Conservation (phyloP, 2,113 vertebrate species). For the Columba janthina region DNA sequence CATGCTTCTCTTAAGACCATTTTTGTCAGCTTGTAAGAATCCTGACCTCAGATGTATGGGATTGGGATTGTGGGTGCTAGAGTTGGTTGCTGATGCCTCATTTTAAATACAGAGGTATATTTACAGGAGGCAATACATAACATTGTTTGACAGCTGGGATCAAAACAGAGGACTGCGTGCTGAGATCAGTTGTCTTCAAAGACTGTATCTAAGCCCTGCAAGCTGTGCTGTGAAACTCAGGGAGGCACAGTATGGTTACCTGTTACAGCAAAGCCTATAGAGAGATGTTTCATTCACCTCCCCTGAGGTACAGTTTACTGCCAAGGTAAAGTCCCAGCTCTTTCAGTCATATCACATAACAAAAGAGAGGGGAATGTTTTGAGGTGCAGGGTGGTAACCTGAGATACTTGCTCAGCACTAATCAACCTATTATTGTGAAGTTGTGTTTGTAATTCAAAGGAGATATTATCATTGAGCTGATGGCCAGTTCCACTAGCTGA, state of each 20-base stretch:
- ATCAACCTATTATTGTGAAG: constrained; percentile 34
- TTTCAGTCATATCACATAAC: background rate
- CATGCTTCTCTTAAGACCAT: background rate
- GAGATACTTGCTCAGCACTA: constrained; percentile 38
- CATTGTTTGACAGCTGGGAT: background rate
- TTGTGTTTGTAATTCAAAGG: constrained; percentile 46
- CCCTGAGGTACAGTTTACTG: background rate
- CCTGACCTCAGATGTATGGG: background rate
- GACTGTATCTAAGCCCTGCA: background rate
- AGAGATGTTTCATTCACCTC: background rate
- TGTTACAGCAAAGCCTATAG: background rate
- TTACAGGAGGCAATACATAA: background rate
- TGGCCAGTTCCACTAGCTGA: background rate
- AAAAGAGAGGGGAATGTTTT: background rate
- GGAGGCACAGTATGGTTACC: background rate
- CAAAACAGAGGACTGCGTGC: background rate
- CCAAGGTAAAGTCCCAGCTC: constrained; percentile 15
- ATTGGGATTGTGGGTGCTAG: background rate
- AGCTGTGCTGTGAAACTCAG: background rate
- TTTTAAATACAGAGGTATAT: background rate
- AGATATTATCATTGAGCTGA: constrained; percentile 26
- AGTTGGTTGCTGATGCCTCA: background rate
- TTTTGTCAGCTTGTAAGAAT: background rate
- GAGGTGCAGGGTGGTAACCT: background rate
- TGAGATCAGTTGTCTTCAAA: background rate